Conservation (phyloP, 2,888 invertebrate genomes). For the Acanthoscelides obtectus region DNA sequence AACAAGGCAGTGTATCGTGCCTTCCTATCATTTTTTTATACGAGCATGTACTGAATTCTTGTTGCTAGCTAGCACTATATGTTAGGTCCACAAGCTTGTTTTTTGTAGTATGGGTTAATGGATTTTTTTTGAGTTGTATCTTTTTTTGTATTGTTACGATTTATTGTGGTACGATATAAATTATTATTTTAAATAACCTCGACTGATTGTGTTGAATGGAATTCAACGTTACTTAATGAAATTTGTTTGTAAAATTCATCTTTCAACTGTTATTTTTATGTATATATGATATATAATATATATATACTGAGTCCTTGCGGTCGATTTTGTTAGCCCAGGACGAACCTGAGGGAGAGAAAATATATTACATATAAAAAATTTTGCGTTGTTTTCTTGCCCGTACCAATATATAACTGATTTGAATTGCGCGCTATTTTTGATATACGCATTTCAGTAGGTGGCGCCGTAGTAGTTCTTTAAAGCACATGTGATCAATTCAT, state of each 20-base stretch:
- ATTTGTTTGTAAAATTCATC: slow-evolving; percentile 32
- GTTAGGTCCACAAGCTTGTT: slow-evolving; percentile 15
- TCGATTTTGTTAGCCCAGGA: slow-evolving; percentile 48
- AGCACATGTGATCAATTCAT: too few species aligned
- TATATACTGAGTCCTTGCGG: slow-evolving; percentile 43
- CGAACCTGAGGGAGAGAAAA: slow-evolving; percentile 48
- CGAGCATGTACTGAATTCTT: slow-evolving; percentile 39
- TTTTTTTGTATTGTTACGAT: slow-evolving; percentile 23
- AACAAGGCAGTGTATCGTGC: slow-evolving; percentile 45
- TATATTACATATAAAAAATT: slow-evolving; percentile 34
- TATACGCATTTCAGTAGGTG: too few species aligned
- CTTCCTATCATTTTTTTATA: slow-evolving; percentile 44
- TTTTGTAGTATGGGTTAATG: slow-evolving; percentile 26
- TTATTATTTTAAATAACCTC: slow-evolving; percentile 17
- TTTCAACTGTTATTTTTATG: slow-evolving; percentile 35
- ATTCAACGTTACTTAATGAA: slow-evolving; percentile 30
- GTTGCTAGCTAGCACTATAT: slow-evolving; percentile 8
- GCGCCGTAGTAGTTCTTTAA: too few species aligned
- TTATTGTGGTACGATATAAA: slow-evolving; percentile 13
- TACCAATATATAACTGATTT: too few species aligned
- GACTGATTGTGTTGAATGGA: slow-evolving; percentile 33
- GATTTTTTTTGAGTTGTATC: slow-evolving; percentile 27
- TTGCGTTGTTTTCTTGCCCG: not conserved
- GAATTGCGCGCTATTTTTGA: too few species aligned
- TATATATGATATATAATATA: slow-evolving; percentile 30